These are phyloP conservation scores for Drosophila sulfurigaster DNA, from an alignment of 1,140 invertebrate genomes.

Conservation along the genomic window DNA sequence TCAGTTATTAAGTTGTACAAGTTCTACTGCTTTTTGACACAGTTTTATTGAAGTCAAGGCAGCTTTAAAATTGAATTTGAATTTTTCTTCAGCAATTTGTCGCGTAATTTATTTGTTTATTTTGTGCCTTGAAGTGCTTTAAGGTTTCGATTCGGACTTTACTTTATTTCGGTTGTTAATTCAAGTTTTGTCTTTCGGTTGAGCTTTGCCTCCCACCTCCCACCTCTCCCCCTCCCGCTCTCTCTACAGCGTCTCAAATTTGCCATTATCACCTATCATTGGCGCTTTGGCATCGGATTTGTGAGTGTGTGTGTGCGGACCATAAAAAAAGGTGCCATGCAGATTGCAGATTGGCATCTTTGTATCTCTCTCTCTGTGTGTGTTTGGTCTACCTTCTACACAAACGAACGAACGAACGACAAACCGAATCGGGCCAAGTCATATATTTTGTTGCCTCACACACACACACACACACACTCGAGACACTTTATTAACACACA, in stretches of 20 bases:
- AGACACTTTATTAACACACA: conserved; percentile 54
- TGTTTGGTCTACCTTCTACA: conserved; percentile 40
- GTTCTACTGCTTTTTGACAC: too few relatives aligned
- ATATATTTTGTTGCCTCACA: conserved; percentile 55
- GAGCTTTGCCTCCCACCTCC: not conserved
- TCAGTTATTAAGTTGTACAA: too few relatives aligned
- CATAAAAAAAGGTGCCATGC: conserved; percentile 73
- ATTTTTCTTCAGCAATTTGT: too few relatives aligned
- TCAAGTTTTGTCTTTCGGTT: conserved; percentile 21
- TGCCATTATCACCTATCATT: conserved; percentile 84
- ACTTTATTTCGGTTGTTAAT: conserved; percentile 14
- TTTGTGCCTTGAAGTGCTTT: conserved; percentile 17
- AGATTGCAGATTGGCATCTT: conserved; percentile 82
- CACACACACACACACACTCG: conserved; percentile 34
- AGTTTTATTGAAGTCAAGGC: too few relatives aligned
- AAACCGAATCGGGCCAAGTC: conserved; percentile 17
- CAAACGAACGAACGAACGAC: not conserved
- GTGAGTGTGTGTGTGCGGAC: conserved; percentile 54
- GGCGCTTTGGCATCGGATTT: conserved; percentile 76
- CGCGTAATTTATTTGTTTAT: not conserved
- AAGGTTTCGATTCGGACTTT: not conserved
- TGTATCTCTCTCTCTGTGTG: conserved; percentile 41
- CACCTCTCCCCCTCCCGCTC: too few relatives aligned
- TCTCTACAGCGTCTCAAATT: conserved; percentile 54
- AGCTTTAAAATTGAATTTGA: too few relatives aligned